A percentile compares a stretch with the other conserved stretches of the same genome.
Conservation (phyloP, 2,888 invertebrate species). For the Tethea ocularis region DNA sequence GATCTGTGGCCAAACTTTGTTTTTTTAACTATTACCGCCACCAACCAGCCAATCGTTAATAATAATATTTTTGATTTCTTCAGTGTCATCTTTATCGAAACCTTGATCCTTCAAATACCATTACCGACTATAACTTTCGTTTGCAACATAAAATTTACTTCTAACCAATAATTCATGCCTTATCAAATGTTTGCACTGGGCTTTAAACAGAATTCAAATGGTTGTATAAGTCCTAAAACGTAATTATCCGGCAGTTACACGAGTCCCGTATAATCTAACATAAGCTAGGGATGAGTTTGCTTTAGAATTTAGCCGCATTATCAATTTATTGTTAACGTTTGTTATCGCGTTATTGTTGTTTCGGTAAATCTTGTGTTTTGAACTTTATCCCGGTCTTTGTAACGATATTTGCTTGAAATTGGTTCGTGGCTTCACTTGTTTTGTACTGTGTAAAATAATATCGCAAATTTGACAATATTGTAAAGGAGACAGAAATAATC, state of each 20-base stretch:
- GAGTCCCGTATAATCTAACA: conserved; percentile 7
- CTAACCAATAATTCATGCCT: conserved; percentile 14
- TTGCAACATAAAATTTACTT: neutral
- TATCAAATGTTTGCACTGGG: conserved; percentile 37
- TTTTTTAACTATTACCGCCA: too few species aligned
- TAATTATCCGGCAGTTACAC: conserved; percentile 3
- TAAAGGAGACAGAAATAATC: too few species aligned
- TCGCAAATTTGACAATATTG: neutral
- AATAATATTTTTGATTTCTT: too few species aligned
- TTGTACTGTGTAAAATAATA: too few species aligned
- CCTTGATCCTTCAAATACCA: neutral
- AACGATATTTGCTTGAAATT: neutral
- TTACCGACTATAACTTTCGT: neutral
- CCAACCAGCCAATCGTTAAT: too few species aligned
- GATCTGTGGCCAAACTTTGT: too few species aligned
- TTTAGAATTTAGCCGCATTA: conserved; percentile 6
- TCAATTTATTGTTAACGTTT: conserved; percentile 7
- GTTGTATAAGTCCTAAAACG: neutral
- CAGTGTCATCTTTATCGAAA: too few species aligned
- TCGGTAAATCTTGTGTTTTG: conserved; percentile 2
- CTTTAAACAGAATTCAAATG: conserved; percentile 15
- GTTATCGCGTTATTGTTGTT: conserved; percentile 4
- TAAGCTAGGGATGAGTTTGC: conserved; percentile 6
- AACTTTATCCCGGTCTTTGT: conserved; percentile 1
- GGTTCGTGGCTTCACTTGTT: too few species aligned